These are phyloP conservation scores for Leucoptera coffeella DNA, from an alignment of 2,888 invertebrate species.

Conservation along the genomic window DNA sequence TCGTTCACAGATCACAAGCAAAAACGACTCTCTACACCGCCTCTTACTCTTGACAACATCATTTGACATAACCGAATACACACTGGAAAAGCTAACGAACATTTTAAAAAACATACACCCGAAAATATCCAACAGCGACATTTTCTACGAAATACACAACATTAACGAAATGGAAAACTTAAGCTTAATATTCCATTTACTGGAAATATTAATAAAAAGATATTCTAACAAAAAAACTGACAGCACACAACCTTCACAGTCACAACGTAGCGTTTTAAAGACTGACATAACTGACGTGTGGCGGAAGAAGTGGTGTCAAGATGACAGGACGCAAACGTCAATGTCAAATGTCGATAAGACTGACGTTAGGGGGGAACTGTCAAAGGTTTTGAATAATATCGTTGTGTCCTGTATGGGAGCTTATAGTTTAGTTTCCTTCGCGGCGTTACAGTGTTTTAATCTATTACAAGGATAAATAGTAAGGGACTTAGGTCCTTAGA, in stretches of 20 bases:
- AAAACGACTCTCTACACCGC: constrained; percentile 21
- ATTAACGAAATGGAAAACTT: constrained; percentile 18
- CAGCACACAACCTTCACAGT: constrained; percentile 13
- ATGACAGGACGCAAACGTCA: no score
- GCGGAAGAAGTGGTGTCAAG: constrained; percentile 29
- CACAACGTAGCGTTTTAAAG: constrained; percentile 14
- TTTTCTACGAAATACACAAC: constrained; percentile 15
- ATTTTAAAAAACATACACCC: constrained; percentile 14
- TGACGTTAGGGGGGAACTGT: constrained; percentile 9
- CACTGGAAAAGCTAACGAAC: constrained; percentile 19
- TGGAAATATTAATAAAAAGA: constrained; percentile 20
- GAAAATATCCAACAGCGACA: constrained; percentile 11
- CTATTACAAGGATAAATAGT: constrained; percentile 20
- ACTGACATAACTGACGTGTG: constrained; percentile 26
- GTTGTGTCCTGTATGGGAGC: constrained; percentile 23
- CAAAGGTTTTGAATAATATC: constrained; percentile 24
- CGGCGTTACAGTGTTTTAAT: constrained; percentile 34
- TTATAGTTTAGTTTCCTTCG: constrained; percentile 26
- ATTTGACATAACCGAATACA: constrained; percentile 20
- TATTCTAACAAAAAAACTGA: constrained; percentile 10
- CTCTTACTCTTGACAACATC: constrained; percentile 24
- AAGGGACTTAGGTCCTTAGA: no score
- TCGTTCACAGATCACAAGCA: constrained; percentile 21
- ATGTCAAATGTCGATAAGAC: not conserved
- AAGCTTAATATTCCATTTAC: constrained; percentile 21